phyloP scores from a whole-genome alignment of 2,888 invertebrate genomes.

The Rotaria sp. region DNA sequence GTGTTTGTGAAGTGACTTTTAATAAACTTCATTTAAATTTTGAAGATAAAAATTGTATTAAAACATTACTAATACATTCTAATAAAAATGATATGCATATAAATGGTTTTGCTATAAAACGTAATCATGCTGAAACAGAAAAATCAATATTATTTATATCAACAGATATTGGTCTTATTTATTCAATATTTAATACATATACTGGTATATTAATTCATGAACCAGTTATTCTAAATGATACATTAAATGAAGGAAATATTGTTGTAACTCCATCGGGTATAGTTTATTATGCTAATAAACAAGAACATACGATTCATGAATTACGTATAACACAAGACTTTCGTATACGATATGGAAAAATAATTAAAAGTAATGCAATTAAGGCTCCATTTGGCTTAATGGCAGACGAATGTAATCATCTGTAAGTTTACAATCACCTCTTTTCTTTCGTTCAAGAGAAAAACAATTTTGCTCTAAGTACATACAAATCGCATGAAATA shows the following conservation, averaged over 20 bases:
- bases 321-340: not conserved
- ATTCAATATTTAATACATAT: not conserved
- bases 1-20: not conserved
- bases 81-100: not conserved
- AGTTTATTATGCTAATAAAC: not conserved
- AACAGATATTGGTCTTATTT: not conserved
- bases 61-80: not conserved
- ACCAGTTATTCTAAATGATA: not conserved
- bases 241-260: not conserved
- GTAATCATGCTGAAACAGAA: not conserved
- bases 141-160: not conserved
- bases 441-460: no score
- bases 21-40: not conserved
- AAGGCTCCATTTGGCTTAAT: not conserved
- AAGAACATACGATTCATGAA: slow-evolving; percentile 14
- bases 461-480: no score
- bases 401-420: slow-evolving; percentile 23
- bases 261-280: not conserved
- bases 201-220: not conserved
- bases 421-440: not conserved
- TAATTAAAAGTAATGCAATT: not conserved
- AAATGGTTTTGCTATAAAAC: slow-evolving; percentile 1
- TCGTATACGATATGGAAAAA: not conserved
- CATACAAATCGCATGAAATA: no score
- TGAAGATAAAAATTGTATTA: not conserved